Evolutionary conservation across 2,797 vertebrate species (phyloP).

Genomic region (Arrhamphus sclerolepis): DNA sequence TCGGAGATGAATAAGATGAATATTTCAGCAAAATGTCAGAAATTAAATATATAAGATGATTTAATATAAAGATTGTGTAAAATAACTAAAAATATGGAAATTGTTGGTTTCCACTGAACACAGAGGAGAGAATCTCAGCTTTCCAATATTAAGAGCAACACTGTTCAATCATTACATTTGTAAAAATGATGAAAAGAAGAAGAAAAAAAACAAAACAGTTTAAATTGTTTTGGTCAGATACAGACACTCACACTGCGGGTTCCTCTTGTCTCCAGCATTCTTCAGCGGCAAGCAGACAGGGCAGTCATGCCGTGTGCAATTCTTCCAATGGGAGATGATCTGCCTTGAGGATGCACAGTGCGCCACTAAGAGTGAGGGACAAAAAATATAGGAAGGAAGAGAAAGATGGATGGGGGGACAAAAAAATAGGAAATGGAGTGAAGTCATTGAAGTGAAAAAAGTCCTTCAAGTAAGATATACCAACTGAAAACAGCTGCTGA

Average conservation of each 20-base stretch:
- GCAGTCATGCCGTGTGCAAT: conserved; percentile 97
- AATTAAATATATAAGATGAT: too few species aligned
- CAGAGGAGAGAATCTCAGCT: neutral
- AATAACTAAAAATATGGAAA: neutral
- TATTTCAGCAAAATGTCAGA: too few species aligned
- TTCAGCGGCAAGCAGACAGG: conserved; percentile 97
- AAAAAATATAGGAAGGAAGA: neutral
- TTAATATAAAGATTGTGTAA: too few species aligned
- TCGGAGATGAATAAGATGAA: neutral
- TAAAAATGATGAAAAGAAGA: neutral
- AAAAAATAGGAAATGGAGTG: neutral
- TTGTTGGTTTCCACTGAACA: neutral
- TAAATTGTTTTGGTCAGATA: conserved; percentile 67
- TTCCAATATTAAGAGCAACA: neutral
- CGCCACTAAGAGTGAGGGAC: conserved; percentile 74
- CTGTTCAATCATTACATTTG: neutral
- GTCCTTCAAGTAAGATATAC: too few species aligned
- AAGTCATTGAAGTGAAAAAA: neutral
- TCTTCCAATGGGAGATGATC: conserved; percentile 99
- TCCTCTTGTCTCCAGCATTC: conserved; percentile 99
- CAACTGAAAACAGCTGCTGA: too few species aligned
- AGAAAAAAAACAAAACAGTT: too few species aligned
- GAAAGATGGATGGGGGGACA: neutral
- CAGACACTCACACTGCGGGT: conserved; percentile 95
- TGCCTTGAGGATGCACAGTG: conserved; percentile 98